Base-by-base conservation (phyloP, 2,888 invertebrate genomes). In the Lasius fuliginosus region DNA sequence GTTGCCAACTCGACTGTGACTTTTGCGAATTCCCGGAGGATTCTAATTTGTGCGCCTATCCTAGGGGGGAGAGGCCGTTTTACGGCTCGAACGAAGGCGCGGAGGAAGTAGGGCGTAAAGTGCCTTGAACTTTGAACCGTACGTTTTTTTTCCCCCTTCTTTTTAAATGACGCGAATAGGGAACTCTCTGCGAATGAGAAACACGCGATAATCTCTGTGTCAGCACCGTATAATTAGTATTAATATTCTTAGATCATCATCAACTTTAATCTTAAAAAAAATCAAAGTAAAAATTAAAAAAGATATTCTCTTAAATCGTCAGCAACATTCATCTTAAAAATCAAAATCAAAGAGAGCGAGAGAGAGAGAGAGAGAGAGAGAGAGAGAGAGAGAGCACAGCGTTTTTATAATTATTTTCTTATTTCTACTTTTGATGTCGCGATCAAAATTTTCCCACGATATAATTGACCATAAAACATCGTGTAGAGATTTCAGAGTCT, bases 101-200 rank as follows among this genome's bases (percentile, higher is more conserved):
- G 85, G 49, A 84, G 90, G 90, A 90, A 90, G 77, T 89, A 90
- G 89, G 90, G 86, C 89, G 90, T 90, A 90, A 90, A 90, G 90
- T 86, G 81, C 87, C 89, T 60, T 84, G 90, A 90, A 90, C 89
- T 90, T 86, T 90, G 90, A 85, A 90, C 89, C 79, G 83, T 67
- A 40, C 71, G 64, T 87, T 81, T 75, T 74, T 27, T 67, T 65
- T 77, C 58, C 53, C 53, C 87, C 83, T 30, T 67, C 15, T 73
- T 76, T 56, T 60, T 71, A 46, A 74, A 74, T 36, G 46, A 33
- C 36, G 36, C 18, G 60, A 42, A 77, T 27, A n/a, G 56, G 40
- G 30, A 40, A 56, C 56, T 76, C 40, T 4, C 36, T 36, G 36
- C 36, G 36, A 53, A 27, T 75, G 46, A 46, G 79, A 74, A 74